Evolutionary conservation across 2,797 vertebrate genomes (phyloP).

Genomic region (Mallotus villosus): DNA sequence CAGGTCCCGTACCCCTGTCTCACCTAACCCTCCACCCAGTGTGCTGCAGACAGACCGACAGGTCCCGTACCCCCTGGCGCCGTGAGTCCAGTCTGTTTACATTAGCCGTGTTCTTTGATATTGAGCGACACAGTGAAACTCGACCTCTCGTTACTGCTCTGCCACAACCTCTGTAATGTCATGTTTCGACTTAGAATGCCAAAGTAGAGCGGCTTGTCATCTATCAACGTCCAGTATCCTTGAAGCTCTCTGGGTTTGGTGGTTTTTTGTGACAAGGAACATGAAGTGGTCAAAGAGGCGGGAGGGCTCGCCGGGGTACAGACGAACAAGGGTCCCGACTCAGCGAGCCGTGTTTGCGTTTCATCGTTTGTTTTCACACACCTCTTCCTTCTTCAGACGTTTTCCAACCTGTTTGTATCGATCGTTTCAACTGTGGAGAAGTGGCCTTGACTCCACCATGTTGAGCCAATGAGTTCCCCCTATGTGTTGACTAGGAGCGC

Average conservation of each 20-base stretch:
- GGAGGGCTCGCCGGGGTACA: neutral
- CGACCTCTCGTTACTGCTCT: slow-evolving; percentile 28
- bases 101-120: slow-evolving; percentile 43
- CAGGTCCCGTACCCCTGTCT: slow-evolving; percentile 23
- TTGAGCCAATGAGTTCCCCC: slow-evolving; percentile 22
- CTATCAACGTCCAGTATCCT: slow-evolving; percentile 51
- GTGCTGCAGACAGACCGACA: slow-evolving; percentile 23
- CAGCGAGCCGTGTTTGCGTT: slow-evolving; percentile 22
- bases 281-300: slow-evolving; percentile 10
- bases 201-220: slow-evolving; percentile 33
- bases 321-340: slow-evolving; percentile 11
- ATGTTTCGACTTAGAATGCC: slow-evolving; percentile 11
- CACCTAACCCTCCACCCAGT: no score
- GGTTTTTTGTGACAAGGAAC: slow-evolving; percentile 34
- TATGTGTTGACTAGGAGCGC: no score
- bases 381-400: slow-evolving; percentile 40
- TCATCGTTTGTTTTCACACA: slow-evolving; percentile 70
- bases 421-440: slow-evolving; percentile 49
- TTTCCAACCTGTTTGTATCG: slow-evolving; percentile 66
- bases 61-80: slow-evolving; percentile 33
- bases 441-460: slow-evolving; percentile 58
- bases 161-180: slow-evolving; percentile 6
- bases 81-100: slow-evolving; percentile 16
- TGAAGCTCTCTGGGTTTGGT: slow-evolving; percentile 16
- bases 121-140: slow-evolving; percentile 24